Evolutionary conservation across 2,797 vertebrate genomes (phyloP).

Genomic region (Denticeps clupeoides): DNA sequence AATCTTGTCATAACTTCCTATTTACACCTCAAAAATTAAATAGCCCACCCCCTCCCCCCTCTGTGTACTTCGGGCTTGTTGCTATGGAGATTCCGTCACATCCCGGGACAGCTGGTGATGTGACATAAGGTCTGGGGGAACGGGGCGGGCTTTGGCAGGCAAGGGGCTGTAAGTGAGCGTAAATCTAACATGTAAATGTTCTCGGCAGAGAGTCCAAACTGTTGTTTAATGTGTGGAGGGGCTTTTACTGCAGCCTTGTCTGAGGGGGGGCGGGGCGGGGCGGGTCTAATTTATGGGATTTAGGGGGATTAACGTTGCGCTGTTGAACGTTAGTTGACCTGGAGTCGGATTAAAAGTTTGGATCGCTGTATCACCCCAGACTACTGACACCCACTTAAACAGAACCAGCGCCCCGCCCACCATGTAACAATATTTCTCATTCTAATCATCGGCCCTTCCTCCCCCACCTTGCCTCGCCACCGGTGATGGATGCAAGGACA

Average conservation of each 20-base stretch:
- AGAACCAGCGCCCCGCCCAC: conserved; percentile 31
- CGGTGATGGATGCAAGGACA: conserved; percentile 57
- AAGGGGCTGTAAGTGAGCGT: too few species aligned
- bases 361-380: conserved; percentile 6
- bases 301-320: conserved; percentile 58
- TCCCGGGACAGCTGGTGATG: too few species aligned
- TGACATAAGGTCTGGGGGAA: too few species aligned
- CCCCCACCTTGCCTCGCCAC: too few species aligned
- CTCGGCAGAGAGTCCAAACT: conserved; percentile 36
- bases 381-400: conserved; percentile 19
- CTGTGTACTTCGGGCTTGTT: conserved; percentile 60
- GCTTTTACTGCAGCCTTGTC: conserved; percentile 42
- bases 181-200: conserved; percentile 48
- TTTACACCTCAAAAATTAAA: conserved; percentile 82
- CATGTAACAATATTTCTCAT: conserved; percentile 47
- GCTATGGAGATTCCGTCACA: conserved; percentile 68
- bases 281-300: conserved; percentile 59
- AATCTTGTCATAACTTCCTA: conserved; percentile 83
- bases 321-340: too few species aligned
- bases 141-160: too few species aligned
- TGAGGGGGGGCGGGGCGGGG: conserved; percentile 19
- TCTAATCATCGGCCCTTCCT: conserved; percentile 52
- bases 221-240: conserved; percentile 45
- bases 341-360: too few species aligned
- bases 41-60: conserved; percentile 52